A percentile compares a stretch with the other conserved stretches of the same genome.
Conservation (phyloP, 2,797 vertebrate species). For the Odontamblyopus rebecca region DNA sequence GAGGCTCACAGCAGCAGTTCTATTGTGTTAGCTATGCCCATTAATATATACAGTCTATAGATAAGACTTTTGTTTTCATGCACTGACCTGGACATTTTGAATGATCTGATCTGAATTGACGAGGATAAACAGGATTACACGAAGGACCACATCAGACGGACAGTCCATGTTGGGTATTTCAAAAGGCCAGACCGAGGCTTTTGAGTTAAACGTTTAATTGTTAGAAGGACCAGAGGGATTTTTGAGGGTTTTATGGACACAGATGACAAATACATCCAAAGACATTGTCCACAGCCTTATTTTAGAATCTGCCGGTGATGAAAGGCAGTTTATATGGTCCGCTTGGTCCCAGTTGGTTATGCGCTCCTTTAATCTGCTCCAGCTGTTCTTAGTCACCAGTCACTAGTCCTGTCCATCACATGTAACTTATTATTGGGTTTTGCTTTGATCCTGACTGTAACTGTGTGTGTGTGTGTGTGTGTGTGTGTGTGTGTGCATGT, state of each 20-base stretch:
- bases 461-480: not conserved
- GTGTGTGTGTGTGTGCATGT: not conserved
- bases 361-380: slow-evolving; percentile 21
- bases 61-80: no score
- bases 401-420: slow-evolving; percentile 31
- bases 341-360: slow-evolving; percentile 1
- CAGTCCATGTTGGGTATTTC: no score
- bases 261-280: not conserved
- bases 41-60: no score
- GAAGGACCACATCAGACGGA: no score
- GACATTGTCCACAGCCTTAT: not conserved
- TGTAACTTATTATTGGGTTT: slow-evolving; percentile 53
- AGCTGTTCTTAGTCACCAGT: slow-evolving; percentile 36
- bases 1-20: no score
- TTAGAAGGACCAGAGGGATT: not conserved
- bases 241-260: not conserved
- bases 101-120: no score
- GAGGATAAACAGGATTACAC: no score
- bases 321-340: slow-evolving; percentile 12
- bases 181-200: not conserved
- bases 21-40: no score
- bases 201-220: not conserved
- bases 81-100: no score
- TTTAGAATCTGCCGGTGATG: not conserved
- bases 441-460: slow-evolving; percentile 48